A percentile compares a stretch with the other conserved stretches of the same genome.
Evolutionary conservation across 2,888 invertebrate genomes (phyloP).

Genomic region (Drymonia ruficornis): DNA sequence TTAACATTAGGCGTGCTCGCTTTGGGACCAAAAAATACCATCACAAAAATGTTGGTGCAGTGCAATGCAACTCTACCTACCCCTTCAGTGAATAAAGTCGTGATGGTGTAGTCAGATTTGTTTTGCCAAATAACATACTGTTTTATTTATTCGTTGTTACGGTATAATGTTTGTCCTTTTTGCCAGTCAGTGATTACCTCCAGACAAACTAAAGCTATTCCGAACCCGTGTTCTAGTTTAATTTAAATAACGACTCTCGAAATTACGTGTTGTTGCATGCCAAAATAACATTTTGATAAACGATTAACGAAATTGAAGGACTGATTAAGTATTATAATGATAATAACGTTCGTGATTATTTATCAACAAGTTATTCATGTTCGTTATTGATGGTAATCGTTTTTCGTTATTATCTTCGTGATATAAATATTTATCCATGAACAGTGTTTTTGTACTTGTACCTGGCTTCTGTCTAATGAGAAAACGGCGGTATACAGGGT

Average conservation of each 20-base stretch:
- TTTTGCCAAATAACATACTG: not conserved
- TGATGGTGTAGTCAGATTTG: too few relatives aligned
- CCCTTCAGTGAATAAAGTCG: too few relatives aligned
- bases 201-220: slow-evolving; percentile 20
- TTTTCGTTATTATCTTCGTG: too few relatives aligned
- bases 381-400: not conserved
- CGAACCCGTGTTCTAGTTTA: slow-evolving; percentile 20
- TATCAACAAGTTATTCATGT: not conserved
- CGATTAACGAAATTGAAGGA: slow-evolving; percentile 12
- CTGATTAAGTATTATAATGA: not conserved
- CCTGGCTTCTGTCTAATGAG: slow-evolving; percentile 6
- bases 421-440: not conserved
- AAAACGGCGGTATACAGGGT: slow-evolving; percentile 5
- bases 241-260: slow-evolving; percentile 18
- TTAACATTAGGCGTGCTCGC: too few relatives aligned
- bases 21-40: too few relatives aligned
- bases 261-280: slow-evolving; percentile 15
- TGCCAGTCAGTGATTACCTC: slow-evolving; percentile 25
- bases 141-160: not conserved
- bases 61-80: too few relatives aligned
- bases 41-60: too few relatives aligned
- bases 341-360: not conserved
- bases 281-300: slow-evolving; percentile 11
- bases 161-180: slow-evolving; percentile 20
- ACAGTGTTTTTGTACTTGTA: not conserved